Percentiles rank a stretch among this genome's conserved stretches.
Evolutionary conservation across 2,888 invertebrate species (phyloP).

Genomic region (Lepidonotus clava): DNA sequence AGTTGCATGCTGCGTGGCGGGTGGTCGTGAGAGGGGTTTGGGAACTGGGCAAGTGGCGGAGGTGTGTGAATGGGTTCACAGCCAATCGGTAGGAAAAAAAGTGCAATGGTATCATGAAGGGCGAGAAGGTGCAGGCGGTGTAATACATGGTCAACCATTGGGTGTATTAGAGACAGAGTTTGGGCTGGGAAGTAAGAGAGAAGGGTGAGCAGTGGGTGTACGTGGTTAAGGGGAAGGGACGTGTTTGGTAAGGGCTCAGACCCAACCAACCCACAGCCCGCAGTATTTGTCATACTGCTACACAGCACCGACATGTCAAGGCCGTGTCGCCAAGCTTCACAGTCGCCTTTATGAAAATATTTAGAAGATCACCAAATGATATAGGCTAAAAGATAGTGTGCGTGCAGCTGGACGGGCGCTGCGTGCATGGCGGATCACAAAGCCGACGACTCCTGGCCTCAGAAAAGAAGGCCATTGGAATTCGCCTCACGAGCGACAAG

Average conservation of each 20-base stretch:
- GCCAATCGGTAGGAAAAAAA: no score
- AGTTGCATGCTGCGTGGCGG: background rate
- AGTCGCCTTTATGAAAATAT: constrained; percentile 36
- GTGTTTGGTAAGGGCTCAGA: background rate
- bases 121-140: no score
- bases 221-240: background rate
- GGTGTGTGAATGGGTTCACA: no score
- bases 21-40: background rate
- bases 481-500: background rate
- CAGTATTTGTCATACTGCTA: constrained; percentile 16
- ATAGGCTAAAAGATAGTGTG: constrained; percentile 32
- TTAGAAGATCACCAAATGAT: constrained; percentile 34
- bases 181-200: background rate
- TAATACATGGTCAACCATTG: no score
- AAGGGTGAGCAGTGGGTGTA: background rate
- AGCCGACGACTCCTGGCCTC: no score
- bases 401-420: no score
- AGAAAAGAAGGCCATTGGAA: background rate
- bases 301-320: background rate
- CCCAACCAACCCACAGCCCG: background rate
- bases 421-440: no score
- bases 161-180: no score
- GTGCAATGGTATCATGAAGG: no score
- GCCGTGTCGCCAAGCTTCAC: background rate
- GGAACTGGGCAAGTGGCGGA: no score